Evolutionary conservation across 2,113 vertebrate species (phyloP).

Genomic region (Electrona antarctica): DNA sequence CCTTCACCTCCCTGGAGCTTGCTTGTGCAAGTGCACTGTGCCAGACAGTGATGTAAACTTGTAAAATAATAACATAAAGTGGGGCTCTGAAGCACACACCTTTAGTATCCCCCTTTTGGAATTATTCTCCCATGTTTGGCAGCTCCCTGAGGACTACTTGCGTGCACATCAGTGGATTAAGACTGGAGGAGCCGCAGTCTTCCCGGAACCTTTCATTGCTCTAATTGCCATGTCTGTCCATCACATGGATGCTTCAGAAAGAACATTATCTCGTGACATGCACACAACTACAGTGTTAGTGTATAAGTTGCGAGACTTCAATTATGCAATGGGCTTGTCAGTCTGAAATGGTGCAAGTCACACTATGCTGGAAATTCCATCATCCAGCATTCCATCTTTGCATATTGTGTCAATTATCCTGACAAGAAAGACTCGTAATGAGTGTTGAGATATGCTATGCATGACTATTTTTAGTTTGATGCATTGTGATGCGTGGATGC

Average conservation of each 20-base stretch:
- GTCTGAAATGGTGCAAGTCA: slow-evolving; percentile 26
- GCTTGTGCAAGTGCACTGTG: slow-evolving; percentile 28
- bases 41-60: slow-evolving; percentile 24
- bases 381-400: slow-evolving; percentile 4
- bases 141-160: slow-evolving; percentile 38
- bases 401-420: background rate
- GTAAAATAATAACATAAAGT: slow-evolving; percentile 57
- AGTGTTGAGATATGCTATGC: background rate
- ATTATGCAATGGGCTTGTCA: slow-evolving; percentile 36
- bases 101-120: slow-evolving; percentile 44
- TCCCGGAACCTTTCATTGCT: slow-evolving; percentile 67
- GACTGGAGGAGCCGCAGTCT: slow-evolving; percentile 36
- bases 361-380: slow-evolving; percentile 26
- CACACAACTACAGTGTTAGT: slow-evolving; percentile 15
- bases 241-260: slow-evolving; percentile 53
- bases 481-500: too few species aligned
- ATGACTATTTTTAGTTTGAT: background rate
- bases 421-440: background rate
- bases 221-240: slow-evolving; percentile 65
- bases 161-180: slow-evolving; percentile 37
- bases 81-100: slow-evolving; percentile 45
- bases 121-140: slow-evolving; percentile 48
- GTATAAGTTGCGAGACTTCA: slow-evolving; percentile 11
- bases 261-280: slow-evolving; percentile 44
- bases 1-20: slow-evolving; percentile 25